Evolutionary conservation across 2,797 vertebrate species (phyloP), one percentile per base, ranked within the genome.

Genomic region (Alauda arvensis): DNA sequence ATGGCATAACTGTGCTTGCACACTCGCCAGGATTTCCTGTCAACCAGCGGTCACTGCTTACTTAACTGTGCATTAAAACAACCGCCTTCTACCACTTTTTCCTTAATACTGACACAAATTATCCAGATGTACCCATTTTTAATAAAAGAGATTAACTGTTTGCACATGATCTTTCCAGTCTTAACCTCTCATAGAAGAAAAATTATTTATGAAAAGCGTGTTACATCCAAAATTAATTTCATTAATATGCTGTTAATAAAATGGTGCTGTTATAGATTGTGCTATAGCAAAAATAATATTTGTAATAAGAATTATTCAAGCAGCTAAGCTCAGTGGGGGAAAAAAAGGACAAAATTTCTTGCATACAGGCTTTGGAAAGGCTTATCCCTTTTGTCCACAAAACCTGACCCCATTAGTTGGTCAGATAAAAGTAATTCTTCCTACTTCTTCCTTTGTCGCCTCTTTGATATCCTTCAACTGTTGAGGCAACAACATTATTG

Each of bases 81-180:
- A 62, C 63, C 45, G 20, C 39, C 33, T 83, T 57, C 51, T 43
- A n/a, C 45, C 20, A 9, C 60, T 77, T 85, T 63, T 69, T 43
- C 72, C 39, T 46, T 28, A 89, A 76, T 9, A 40, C 29, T 83
- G 75, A 66, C 49, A 67, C 34, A 51, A 71, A 75, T 67, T 39
- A 74, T 24, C 42, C 60, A 4, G 17, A 71, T 37, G n/a, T 11
- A 33, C 48, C 26, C 12, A 7, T 87, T 91, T 86, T 63, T 86
- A 88, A 80, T 76, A 77, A 77, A 65, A 70, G 6, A 72, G 28
- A 86, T 89, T 93, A 89, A 91, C 63, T 69, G 23, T 82, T 52
- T 53, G 61, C 57, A 77, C 37, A 21, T 8, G 33, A 65, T 67
- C 66, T 55, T 86, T n/a, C 59, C 5, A 43, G 60, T 25, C 51